Conservation (phyloP, 2,888 invertebrate genomes). For the Perizoma affinitatum region DNA sequence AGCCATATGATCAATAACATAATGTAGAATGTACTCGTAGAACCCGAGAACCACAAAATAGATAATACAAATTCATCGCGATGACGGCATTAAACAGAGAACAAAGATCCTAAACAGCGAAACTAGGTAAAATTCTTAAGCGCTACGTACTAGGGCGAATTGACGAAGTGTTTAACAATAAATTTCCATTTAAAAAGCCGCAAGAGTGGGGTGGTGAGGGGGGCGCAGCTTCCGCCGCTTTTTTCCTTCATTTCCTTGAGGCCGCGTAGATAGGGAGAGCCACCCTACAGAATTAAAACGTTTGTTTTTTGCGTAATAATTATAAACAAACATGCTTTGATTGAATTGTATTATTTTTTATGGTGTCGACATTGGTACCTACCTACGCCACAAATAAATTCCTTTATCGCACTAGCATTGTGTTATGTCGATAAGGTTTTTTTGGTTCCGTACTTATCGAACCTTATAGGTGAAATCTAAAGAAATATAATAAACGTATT, state of each 20-base stretch:
- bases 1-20: too few species aligned
- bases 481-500: too few species aligned
- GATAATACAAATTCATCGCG: constrained; percentile 29
- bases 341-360: constrained; percentile 27
- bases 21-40: background rate
- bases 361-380: too few species aligned
- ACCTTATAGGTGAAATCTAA: too few species aligned
- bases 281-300: constrained; percentile 76
- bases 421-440: too few species aligned
- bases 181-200: constrained; percentile 84
- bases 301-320: constrained; percentile 59
- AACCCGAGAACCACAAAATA: constrained; percentile 10
- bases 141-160: constrained; percentile 64
- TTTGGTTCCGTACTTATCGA: too few species aligned
- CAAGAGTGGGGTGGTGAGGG: constrained; percentile 58
- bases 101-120: constrained; percentile 45
- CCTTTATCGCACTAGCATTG: too few species aligned
- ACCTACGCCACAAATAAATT: too few species aligned
- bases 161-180: constrained; percentile 83
- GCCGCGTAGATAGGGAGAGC: constrained; percentile 72
- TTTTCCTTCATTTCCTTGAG: constrained; percentile 83
- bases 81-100: constrained; percentile 36
- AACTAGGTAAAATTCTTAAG: constrained; percentile 70
- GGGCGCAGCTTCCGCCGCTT: constrained; percentile 76
- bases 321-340: constrained; percentile 48